Percentiles rank a stretch among this genome's conserved stretches.
Evolutionary conservation across 2,113 vertebrate species (phyloP).

Genomic region (Pholis gunnellus): DNA sequence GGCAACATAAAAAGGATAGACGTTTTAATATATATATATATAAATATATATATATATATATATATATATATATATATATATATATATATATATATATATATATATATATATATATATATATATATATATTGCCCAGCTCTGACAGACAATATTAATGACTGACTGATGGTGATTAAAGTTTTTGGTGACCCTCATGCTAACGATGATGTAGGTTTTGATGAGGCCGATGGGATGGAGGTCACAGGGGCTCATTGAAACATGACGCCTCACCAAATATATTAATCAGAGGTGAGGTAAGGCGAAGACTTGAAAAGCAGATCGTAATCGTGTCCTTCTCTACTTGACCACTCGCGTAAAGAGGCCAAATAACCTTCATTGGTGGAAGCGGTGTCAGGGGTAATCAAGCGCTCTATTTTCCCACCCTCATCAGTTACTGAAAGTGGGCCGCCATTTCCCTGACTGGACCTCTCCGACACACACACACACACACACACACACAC

Average conservation of each 20-base stretch:
- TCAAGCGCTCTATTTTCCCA: constrained; percentile 80
- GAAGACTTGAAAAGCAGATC: constrained; percentile 55
- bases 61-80: neutral
- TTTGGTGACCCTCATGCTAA: constrained; percentile 37
- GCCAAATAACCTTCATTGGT: constrained; percentile 70
- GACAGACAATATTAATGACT: constrained; percentile 13
- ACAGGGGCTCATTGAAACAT: constrained; percentile 25
- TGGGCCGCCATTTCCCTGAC: constrained; percentile 75
- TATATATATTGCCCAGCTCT: neutral
- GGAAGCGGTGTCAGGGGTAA: constrained; percentile 76
- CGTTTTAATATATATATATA: too few species aligned
- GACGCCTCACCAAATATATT: constrained; percentile 17
- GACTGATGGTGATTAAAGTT: constrained; percentile 40
- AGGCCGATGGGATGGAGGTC: constrained; percentile 32
- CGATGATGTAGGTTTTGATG: constrained; percentile 35
- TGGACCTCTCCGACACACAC: constrained; percentile 43
- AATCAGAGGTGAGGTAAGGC: constrained; percentile 46
- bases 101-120: too few species aligned
- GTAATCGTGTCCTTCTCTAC: constrained; percentile 73
- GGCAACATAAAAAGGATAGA: too few species aligned
- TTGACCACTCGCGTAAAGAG: constrained; percentile 67
- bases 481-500: constrained; percentile 15
- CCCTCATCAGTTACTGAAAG: constrained; percentile 77
- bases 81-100: neutral
- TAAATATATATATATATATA: neutral